Base-by-base conservation (phyloP, 2,797 vertebrate genomes). In the Parauchenoglanis punctatus region DNA sequence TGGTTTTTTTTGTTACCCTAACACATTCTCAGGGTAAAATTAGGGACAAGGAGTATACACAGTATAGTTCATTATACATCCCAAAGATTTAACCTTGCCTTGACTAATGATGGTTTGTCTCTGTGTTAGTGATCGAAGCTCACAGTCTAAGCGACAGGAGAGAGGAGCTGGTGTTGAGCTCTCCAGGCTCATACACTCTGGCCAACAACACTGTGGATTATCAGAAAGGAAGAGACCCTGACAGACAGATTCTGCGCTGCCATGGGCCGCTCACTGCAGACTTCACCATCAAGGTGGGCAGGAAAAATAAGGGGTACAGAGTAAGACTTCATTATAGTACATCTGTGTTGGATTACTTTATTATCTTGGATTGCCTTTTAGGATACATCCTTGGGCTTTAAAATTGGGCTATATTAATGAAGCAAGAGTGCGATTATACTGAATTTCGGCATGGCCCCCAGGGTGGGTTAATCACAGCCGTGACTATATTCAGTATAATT, bases 151-250 rank as follows among this genome's bases (percentile, higher is more conserved):
- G 96, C 86, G 97, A 97, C 83, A 93, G 91, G 82, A 95, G 90
- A 86, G 97, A 96, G 81, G 97, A 99, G 67, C 95, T 95, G 90
- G 94, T 91, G 76, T 96, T 99, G 80, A 89, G 67, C 58, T 92
- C 89, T 25, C 80, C 96, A 0, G 97, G 98, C 87, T 91, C 91
- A 3, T 97, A 96, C 65, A 4, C 94, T 10, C 72, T 98, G 85
- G 97, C 97, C 90, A 98, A 99, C 92, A 97, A 96, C 31, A 97
- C 96, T 0, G 89, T 98, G 86, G 98, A 98, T 91, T 97, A 97
- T 92, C 97, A 97, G 92, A 96, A 93, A 89, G 94, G 92, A 44
- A 86, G 93, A 77, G 84, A 85, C 52, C 59, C 58, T 0, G 97
- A 98, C 59, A 95, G 96, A 88, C 97, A 98, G 93, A 95, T 95